phyloP scores from a whole-genome alignment of 92 coral and sea anemone genomes.

The Porites cylindrica region DNA sequence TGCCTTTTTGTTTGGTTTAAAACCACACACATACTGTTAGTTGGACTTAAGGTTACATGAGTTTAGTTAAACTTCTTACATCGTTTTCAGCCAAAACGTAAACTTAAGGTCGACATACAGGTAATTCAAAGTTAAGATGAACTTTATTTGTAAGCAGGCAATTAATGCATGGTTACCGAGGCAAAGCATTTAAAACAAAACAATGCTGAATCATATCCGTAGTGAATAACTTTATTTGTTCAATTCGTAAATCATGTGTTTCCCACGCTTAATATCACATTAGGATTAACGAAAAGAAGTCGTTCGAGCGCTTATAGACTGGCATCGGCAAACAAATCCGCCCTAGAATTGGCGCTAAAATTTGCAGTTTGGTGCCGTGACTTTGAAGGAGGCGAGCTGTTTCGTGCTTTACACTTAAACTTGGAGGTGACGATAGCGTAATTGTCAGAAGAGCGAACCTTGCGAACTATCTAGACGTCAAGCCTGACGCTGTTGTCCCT shows the following conservation, averaged over 20 bases:
- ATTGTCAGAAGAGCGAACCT: not conserved
- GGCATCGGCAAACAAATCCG: not conserved
- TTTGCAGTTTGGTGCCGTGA: not conserved
- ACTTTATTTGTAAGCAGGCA: not conserved
- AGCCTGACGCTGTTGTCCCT: not conserved
- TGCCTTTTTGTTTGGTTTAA: not conserved
- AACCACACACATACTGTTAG: not conserved
- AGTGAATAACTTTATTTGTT: not conserved
- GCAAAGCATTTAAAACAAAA: not conserved
- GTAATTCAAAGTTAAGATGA: not conserved
- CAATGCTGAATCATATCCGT: constrained; percentile 35
- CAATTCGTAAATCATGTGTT: not conserved
- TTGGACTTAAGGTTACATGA: not conserved
- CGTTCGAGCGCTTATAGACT: not conserved
- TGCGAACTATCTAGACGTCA: not conserved
- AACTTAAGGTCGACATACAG: not conserved
- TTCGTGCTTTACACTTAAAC: not conserved
- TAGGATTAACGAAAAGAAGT: not conserved
- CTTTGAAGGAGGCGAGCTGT: not conserved
- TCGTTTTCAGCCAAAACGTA: not conserved
- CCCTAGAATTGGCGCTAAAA: not conserved
- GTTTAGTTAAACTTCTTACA: not conserved
- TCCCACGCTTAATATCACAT: constrained; percentile 1
- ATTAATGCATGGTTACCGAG: not conserved
- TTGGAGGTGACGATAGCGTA: not conserved